Percentiles rank a stretch among this genome's conserved stretches.
phyloP scores from a whole-genome alignment of 2,888 invertebrate species.

The Notodonta dromedarius region DNA sequence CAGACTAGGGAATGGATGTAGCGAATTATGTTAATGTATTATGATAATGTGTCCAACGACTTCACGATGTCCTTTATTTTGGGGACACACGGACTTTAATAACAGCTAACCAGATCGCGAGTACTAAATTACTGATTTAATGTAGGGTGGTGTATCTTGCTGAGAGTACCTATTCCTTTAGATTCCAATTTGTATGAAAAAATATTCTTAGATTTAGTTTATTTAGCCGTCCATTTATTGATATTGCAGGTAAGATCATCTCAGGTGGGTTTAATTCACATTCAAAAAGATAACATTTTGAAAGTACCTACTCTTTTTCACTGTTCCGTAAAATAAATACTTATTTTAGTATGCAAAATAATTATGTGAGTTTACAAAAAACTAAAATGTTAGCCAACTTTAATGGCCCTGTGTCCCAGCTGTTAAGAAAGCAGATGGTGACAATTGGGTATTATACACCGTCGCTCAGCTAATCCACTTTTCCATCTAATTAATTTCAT shows the following conservation, averaged over 20 bases:
- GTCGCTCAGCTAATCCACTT: slow-evolving; percentile 65
- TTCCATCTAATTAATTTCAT: slow-evolving; percentile 69
- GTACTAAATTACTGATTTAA: no score
- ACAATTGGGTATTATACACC: slow-evolving; percentile 63
- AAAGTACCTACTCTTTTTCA: no score
- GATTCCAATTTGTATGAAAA: no score
- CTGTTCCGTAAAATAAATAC: no score
- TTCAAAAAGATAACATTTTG: no score
- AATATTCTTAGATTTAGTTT: no score
- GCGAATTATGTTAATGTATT: slow-evolving; percentile 67
- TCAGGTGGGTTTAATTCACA: no score
- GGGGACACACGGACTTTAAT: slow-evolving; percentile 39
- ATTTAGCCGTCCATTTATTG: no score
- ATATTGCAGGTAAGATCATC: no score
- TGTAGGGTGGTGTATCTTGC: no score
- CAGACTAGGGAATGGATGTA: slow-evolving; percentile 53
- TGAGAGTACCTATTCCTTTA: no score
- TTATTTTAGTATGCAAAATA: no score
- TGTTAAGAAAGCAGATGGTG: slow-evolving; percentile 66
- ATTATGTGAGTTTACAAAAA: background rate
- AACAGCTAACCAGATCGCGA: slow-evolving; percentile 7
- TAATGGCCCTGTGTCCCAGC: slow-evolving; percentile 22
- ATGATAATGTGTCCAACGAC: slow-evolving; percentile 65
- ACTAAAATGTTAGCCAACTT: slow-evolving; percentile 12
- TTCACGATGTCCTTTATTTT: slow-evolving; percentile 43